These are phyloP conservation scores for Megaceryle maxima DNA, from an alignment of 2,113 vertebrate genomes.

Conservation along the genomic window DNA sequence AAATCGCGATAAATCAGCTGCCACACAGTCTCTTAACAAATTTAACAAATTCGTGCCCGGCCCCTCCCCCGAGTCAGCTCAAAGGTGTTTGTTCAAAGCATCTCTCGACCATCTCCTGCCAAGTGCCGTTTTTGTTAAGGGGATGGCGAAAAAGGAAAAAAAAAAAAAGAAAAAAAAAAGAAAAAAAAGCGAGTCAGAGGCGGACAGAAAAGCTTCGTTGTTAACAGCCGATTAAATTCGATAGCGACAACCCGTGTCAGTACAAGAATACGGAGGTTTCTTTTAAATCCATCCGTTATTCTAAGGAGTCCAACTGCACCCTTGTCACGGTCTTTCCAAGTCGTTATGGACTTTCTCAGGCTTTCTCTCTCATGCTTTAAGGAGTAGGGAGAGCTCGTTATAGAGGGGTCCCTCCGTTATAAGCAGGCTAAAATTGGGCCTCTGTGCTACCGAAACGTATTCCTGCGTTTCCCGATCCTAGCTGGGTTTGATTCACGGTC, in stretches of 20 bases:
- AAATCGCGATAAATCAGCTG: slow-evolving; percentile 30
- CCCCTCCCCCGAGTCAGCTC: slow-evolving; percentile 6
- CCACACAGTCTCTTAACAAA: background rate
- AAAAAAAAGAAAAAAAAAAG: too few relatives aligned
- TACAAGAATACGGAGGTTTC: background rate
- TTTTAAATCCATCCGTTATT: background rate
- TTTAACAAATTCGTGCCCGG: slow-evolving; percentile 24
- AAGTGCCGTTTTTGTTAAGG: background rate
- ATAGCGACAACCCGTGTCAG: background rate
- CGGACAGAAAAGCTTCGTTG: background rate
- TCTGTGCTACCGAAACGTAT: background rate
- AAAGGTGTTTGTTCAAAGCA: slow-evolving; percentile 47
- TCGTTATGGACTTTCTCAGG: background rate
- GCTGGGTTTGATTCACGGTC: background rate
- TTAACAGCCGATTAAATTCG: background rate
- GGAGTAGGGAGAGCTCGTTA: background rate
- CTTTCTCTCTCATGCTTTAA: background rate
- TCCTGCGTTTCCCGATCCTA: background rate
- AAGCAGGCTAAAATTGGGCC: background rate
- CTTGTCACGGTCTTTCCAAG: background rate
- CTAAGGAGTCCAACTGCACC: background rate
- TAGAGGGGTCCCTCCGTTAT: background rate
- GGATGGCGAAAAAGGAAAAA: background rate
- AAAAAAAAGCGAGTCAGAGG: background rate
- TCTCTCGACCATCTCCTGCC: slow-evolving; percentile 1